These are phyloP conservation scores for Blomia tropicalis DNA, from an alignment of 2,888 invertebrate genomes.

Conservation along the genomic window DNA sequence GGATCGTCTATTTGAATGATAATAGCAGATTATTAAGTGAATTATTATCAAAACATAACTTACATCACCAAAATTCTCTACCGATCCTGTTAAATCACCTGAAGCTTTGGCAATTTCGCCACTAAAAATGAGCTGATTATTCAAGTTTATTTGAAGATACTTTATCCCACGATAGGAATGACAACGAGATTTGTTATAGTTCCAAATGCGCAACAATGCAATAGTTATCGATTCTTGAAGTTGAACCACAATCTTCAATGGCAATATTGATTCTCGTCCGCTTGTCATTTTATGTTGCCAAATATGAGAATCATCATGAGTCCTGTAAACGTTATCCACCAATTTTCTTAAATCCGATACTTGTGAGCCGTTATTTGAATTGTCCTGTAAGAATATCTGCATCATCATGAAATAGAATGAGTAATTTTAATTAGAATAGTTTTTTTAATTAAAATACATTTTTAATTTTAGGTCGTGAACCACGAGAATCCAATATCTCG, in stretches of 20 bases:
- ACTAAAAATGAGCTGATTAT: conserved; percentile 52
- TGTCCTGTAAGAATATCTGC: not conserved
- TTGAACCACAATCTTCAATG: conserved; percentile 7
- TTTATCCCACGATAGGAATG: conserved; percentile 61
- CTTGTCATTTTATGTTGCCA: conserved; percentile 46
- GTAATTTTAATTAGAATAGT: not conserved
- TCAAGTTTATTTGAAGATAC: conserved; percentile 51
- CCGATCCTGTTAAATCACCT: conserved; percentile 52
- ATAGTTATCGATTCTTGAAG: conserved; percentile 18
- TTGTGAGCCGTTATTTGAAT: conserved; percentile 28
- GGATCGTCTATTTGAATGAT: conserved; percentile 50
- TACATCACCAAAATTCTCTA: conserved; percentile 45
- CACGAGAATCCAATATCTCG: conserved; percentile 52
- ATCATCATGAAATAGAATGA: not conserved
- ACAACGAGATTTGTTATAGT: conserved; percentile 72
- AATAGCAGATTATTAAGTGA: conserved; percentile 2
- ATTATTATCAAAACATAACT: conserved; percentile 26
- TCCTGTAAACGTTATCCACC: conserved; percentile 53
- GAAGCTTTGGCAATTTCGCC: conserved; percentile 65
- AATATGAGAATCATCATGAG: conserved; percentile 58
- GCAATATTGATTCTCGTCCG: not conserved
- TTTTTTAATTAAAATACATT: conserved; percentile 42
- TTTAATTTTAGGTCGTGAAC: conserved; percentile 44
- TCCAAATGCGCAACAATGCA: conserved; percentile 42
- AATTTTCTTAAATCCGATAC: conserved; percentile 41